These are phyloP conservation scores for Malthinus flaveolus DNA, from an alignment of 2,888 invertebrate species.

Conservation along the genomic window DNA sequence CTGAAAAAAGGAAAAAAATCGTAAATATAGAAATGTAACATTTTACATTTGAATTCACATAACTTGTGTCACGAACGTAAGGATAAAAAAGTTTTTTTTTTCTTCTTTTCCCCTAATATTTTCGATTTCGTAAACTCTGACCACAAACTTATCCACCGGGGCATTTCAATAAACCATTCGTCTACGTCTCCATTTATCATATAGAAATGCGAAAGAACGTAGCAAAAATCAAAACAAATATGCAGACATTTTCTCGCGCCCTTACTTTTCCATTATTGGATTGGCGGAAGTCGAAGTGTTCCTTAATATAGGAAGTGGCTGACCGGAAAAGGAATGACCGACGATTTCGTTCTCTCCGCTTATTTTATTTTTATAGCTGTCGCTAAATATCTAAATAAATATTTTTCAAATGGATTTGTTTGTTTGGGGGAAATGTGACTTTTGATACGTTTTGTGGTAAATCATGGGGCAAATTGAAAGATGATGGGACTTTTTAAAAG, in stretches of 20 bases:
- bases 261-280: constrained; percentile 44
- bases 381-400: constrained; percentile 45
- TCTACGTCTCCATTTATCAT: constrained; percentile 51
- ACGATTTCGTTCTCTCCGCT: constrained; percentile 38
- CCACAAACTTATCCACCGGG: constrained; percentile 46
- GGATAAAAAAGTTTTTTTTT: constrained; percentile 21
- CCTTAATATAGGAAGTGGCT: constrained; percentile 45
- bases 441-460: constrained; percentile 32
- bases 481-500: constrained; percentile 6
- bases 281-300: constrained; percentile 45
- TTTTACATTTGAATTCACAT: constrained; percentile 20
- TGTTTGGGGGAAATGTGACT: constrained; percentile 22
- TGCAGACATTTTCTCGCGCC: constrained; percentile 50
- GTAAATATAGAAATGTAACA: neutral
- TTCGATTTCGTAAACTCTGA: constrained; percentile 34
- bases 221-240: constrained; percentile 54
- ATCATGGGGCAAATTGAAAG: constrained; percentile 24
- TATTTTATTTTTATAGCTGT: constrained; percentile 23
- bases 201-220: constrained; percentile 40
- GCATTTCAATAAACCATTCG: constrained; percentile 54
- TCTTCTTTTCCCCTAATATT: constrained; percentile 18
- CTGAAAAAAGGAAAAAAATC: too few relatives aligned
- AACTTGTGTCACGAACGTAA: constrained; percentile 27
- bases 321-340: constrained; percentile 44
- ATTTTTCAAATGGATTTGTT: constrained; percentile 41